Percentiles rank a stretch among this genome's conserved stretches.
Evolutionary conservation across 2,888 invertebrate species (phyloP).

Genomic region (Matsumyia berberina): DNA sequence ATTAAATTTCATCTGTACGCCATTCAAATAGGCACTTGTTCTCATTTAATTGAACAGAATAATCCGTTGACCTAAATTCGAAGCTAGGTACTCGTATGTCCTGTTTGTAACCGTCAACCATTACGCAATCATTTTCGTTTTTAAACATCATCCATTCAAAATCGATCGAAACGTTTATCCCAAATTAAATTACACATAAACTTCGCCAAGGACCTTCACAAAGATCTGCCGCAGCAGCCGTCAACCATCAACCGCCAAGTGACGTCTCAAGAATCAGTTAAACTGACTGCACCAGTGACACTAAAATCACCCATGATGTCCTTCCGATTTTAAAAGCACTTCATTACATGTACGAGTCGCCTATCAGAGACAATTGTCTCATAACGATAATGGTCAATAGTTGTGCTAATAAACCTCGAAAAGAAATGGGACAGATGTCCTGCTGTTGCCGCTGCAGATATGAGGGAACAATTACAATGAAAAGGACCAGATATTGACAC

Average conservation of each 20-base stretch:
- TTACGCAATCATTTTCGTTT: conserved; percentile 28
- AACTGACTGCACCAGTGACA: conserved; percentile 26
- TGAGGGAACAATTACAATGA: conserved; percentile 49
- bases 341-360: neutral
- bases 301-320: conserved; percentile 37
- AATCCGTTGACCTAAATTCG: conserved; percentile 50
- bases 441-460: conserved; percentile 49
- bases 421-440: conserved; percentile 73
- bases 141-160: conserved; percentile 26
- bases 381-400: conserved; percentile 60
- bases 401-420: conserved; percentile 70
- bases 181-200: conserved; percentile 59
- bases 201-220: conserved; percentile 48
- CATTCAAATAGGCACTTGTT: conserved; percentile 5
- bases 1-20: conserved; percentile 63
- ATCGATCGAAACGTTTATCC: conserved; percentile 62
- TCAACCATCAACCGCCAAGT: conserved; percentile 5
- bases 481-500: conserved; percentile 52
- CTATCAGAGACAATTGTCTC: conserved; percentile 44
- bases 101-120: conserved; percentile 32
- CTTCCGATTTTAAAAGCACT: conserved; percentile 39
- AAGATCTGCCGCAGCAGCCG: conserved; percentile 35
- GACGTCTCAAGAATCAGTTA: conserved; percentile 14
- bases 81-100: conserved; percentile 4
- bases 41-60: conserved; percentile 9